Percentiles rank a stretch among this genome's conserved stretches.
phyloP scores from a whole-genome alignment of 2,797 vertebrate species.

The Chelidonichthys spinosus region DNA sequence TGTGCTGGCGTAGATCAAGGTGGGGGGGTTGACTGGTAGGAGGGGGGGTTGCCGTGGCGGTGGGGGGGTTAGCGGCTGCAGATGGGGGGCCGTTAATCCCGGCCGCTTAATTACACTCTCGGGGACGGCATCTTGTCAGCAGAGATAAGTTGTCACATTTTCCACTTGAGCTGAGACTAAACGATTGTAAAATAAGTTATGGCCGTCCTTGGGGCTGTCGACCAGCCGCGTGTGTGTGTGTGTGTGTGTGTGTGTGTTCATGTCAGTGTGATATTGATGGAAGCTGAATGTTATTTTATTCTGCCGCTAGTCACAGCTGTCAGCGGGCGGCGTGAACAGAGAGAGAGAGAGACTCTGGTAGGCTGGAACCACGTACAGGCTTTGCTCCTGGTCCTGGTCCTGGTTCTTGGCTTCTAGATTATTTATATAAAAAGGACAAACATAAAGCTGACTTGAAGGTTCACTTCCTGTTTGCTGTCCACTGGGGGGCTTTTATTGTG shows the following conservation, averaged over 20 bases:
- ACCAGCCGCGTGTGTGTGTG: slow-evolving; percentile 72
- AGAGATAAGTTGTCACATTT: slow-evolving; percentile 99
- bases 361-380: too few species aligned
- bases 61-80: slow-evolving; percentile 73
- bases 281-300: slow-evolving; percentile 98
- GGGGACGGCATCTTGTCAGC: slow-evolving; percentile 95
- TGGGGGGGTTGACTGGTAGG: background rate
- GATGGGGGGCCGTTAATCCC: slow-evolving; percentile 90
- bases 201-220: slow-evolving; percentile 93
- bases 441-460: background rate
- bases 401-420: background rate
- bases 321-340: slow-evolving; percentile 86
- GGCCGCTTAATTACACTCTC: slow-evolving; percentile 93
- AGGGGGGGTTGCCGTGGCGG: background rate
- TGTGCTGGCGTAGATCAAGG: background rate
- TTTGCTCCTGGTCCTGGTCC: background rate
- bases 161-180: slow-evolving; percentile 99
- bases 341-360: slow-evolving; percentile 49
- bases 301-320: slow-evolving; percentile 95
- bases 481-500: background rate
- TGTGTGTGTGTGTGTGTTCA: slow-evolving; percentile 43
- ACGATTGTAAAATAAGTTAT: slow-evolving; percentile 99
- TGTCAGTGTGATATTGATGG: slow-evolving; percentile 96
- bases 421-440: background rate
- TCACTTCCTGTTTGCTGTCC: background rate